Conservation (phyloP, 64 coral and sea anemone species). For the Stichodactyla helianthus region DNA sequence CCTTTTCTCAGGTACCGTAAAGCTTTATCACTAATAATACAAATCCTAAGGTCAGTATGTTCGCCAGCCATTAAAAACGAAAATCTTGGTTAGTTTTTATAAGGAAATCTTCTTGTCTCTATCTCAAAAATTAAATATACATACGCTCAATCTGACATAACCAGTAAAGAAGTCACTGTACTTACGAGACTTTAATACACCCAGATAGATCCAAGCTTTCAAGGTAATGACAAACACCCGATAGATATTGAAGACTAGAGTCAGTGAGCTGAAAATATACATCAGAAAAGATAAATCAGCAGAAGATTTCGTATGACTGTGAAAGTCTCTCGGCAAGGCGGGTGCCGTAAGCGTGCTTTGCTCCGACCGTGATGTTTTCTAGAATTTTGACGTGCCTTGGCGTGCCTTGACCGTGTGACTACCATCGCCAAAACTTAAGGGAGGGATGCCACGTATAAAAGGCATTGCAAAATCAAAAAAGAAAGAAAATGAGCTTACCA, state of each 20-base stretch:
- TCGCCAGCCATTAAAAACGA: too few relatives aligned
- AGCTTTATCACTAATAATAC: conserved; percentile 25
- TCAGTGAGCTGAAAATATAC: conserved; percentile 65
- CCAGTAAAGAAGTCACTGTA: background rate
- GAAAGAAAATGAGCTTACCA: conserved; percentile 34
- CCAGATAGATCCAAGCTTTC: conserved; percentile 76
- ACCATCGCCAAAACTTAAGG: too few relatives aligned
- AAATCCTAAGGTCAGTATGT: too few relatives aligned
- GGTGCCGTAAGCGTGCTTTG: too few relatives aligned
- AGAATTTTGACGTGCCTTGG: too few relatives aligned
- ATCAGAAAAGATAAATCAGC: background rate
- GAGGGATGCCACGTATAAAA: too few relatives aligned
- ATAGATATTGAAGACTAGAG: conserved; percentile 92
- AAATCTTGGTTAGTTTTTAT: background rate
- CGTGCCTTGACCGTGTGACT: too few relatives aligned
- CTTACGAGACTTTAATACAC: conserved; percentile 82
- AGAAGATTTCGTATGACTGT: too few relatives aligned
- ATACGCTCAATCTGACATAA: background rate
- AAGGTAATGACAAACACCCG: conserved; percentile 92
- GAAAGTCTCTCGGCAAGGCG: too few relatives aligned
- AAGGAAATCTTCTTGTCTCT: too few relatives aligned
- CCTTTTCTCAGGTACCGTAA: conserved; percentile 86
- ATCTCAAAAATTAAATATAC: background rate
- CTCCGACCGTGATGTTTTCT: too few relatives aligned
- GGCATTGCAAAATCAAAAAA: background rate